Evolutionary conservation across 2,888 invertebrate species (phyloP).

Genomic region (Cybosia mesomella): DNA sequence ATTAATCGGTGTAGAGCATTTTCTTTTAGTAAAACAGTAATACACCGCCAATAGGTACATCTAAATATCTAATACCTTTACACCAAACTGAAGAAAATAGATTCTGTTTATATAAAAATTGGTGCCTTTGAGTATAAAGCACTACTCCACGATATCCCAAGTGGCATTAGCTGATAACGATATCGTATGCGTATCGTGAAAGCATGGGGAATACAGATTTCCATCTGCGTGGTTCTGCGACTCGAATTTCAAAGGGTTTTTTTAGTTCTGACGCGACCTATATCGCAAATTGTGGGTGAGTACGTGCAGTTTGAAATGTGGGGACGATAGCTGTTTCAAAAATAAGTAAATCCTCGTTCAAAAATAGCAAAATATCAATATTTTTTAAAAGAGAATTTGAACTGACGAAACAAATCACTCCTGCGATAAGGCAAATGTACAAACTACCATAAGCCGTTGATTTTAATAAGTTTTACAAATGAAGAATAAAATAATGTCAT

Average conservation of each 20-base stretch:
- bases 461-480: neutral
- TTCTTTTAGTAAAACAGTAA: neutral
- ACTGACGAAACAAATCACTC: too few species aligned
- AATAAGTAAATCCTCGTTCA: neutral
- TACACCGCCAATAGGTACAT: neutral
- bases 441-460: too few species aligned
- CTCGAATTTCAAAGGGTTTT: slow-evolving; percentile 84
- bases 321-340: neutral
- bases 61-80: slow-evolving; percentile 17
- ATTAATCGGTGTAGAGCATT: too few species aligned
- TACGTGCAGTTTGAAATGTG: slow-evolving; percentile 14
- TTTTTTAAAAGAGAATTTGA: too few species aligned
- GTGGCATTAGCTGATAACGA: slow-evolving; percentile 83
- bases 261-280: slow-evolving; percentile 62
- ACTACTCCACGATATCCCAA: slow-evolving; percentile 77
- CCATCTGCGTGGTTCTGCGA: slow-evolving; percentile 71
- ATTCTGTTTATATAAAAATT: slow-evolving; percentile 75
- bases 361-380: too few species aligned
- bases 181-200: slow-evolving; percentile 84
- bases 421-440: too few species aligned
- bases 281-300: slow-evolving; percentile 52
- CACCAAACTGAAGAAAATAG: slow-evolving; percentile 56
- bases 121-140: slow-evolving; percentile 84
- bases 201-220: slow-evolving; percentile 84
- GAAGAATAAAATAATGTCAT: neutral